These are phyloP conservation scores for Poeciliopsis presidionis DNA, from an alignment of 2,797 vertebrate species.

Conservation along the genomic window DNA sequence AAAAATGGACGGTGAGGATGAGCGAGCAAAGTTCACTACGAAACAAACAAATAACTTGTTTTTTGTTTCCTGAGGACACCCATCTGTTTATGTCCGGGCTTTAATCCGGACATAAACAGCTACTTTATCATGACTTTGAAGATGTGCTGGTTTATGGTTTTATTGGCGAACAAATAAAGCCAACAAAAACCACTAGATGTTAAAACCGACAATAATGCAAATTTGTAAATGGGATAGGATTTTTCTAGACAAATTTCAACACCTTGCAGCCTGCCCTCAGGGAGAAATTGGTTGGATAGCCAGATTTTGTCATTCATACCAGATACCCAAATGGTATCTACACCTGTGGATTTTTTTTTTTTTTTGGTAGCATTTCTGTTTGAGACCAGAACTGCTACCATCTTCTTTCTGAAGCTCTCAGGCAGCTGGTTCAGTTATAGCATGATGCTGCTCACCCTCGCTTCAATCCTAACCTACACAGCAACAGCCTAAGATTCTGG, in stretches of 20 bases:
- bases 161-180: not conserved
- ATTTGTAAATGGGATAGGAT: not conserved
- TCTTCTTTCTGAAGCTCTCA: not conserved
- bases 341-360: too few species aligned
- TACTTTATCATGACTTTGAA: not conserved
- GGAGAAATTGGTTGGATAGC: not conserved
- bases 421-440: not conserved
- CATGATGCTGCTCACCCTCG: not conserved
- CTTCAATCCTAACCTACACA: not conserved
- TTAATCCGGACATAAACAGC: too few species aligned
- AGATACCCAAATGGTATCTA: too few species aligned
- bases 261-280: not conserved
- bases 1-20: conserved; percentile 78
- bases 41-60: not conserved
- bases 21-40: not conserved
- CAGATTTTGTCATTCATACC: too few species aligned
- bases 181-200: not conserved
- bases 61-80: not conserved
- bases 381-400: not conserved
- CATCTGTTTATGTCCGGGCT: not conserved
- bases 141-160: not conserved
- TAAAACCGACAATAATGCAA: not conserved
- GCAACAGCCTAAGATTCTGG: not conserved
- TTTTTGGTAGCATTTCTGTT: not conserved
- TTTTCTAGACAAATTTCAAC: not conserved